phyloP scores from a whole-genome alignment of 2,797 vertebrate genomes.

The Phalloptychus januarius region DNA sequence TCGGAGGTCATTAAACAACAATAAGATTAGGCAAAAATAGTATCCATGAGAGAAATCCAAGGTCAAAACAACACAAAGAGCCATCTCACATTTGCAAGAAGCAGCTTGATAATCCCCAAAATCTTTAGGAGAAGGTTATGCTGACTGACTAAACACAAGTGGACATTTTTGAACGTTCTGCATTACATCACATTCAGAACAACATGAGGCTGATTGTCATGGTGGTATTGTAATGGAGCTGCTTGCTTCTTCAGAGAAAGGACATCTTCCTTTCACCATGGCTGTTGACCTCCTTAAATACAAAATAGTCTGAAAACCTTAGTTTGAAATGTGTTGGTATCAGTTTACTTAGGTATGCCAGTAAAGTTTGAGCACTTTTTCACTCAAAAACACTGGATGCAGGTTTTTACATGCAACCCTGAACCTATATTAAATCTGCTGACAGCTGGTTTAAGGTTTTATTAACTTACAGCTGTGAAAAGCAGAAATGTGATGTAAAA shows the following conservation, averaged over 20 bases:
- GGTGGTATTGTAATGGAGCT: background rate
- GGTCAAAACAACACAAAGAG: background rate
- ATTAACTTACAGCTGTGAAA: background rate
- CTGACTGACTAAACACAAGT: background rate
- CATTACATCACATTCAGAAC: background rate
- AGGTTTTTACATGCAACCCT: background rate
- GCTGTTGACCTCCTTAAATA: background rate
- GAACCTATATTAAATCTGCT: background rate
- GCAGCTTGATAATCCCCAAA: background rate
- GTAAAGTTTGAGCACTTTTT: background rate
- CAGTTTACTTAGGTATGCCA: too few relatives aligned
- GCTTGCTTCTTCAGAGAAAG: background rate
- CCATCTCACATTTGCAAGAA: background rate
- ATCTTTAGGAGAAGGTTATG: background rate
- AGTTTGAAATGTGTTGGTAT: too few relatives aligned
- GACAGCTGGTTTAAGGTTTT: background rate
- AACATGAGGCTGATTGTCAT: background rate
- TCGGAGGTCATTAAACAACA: background rate
- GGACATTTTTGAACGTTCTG: background rate
- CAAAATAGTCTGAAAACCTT: background rate
- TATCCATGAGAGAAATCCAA: background rate
- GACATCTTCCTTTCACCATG: background rate
- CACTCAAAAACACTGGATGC: background rate
- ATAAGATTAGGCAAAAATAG: background rate
- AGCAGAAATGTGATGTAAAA: background rate